Base-by-base conservation (phyloP, 1,140 invertebrate genomes). In the Telenomus remus region DNA sequence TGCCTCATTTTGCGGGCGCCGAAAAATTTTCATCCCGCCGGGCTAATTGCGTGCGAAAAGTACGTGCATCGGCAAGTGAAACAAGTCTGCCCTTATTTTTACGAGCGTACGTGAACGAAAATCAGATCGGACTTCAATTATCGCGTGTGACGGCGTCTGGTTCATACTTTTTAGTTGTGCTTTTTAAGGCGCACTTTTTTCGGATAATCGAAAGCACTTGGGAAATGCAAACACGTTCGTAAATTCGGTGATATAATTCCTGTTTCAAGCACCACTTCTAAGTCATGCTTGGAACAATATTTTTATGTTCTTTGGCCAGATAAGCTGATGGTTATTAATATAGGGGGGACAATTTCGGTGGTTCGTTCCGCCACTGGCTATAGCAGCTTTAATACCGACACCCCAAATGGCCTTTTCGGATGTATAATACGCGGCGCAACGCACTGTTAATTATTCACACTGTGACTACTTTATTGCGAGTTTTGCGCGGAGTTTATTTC, bases 251-350 rank as follows among this genome's bases (percentile, higher is more conserved):
- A 57, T 66, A n/a, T n/a, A n/a, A n/a, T 49, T 74, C 34, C 13
- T 47, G 64, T 27, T 27, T 27, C 19, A 27, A 27, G 19, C 19
- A 27, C 19, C 19, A 27, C 19, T 27, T 27, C 19, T 27, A 27
- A 27, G 19, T 51, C 47, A 57, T 56, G 47, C 47, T 63, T 68
- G 53, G 59, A 66, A 68, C 47, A 27, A 42, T 64, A 75, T 68
- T 75, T 75, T 75, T 75, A 75, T 64, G 64, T 64, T 43, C 64
- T 59, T 57, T 14, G 11, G n/a, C n/a, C 11, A 74, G 71, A 74
- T 66, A 74, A 74, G 51, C 57, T 39, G 10, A 0, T 9, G 47
- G 39, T 68, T 74, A 74, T 61, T 56, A 74, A 68, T 56, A 13
- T 39, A 39, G 9, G 34, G 63, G 50, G 50, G 43, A 35, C 13